These are phyloP conservation scores for Copsychus sechellarum DNA, from an alignment of 2,113 vertebrate genomes.

Conservation along the genomic window DNA sequence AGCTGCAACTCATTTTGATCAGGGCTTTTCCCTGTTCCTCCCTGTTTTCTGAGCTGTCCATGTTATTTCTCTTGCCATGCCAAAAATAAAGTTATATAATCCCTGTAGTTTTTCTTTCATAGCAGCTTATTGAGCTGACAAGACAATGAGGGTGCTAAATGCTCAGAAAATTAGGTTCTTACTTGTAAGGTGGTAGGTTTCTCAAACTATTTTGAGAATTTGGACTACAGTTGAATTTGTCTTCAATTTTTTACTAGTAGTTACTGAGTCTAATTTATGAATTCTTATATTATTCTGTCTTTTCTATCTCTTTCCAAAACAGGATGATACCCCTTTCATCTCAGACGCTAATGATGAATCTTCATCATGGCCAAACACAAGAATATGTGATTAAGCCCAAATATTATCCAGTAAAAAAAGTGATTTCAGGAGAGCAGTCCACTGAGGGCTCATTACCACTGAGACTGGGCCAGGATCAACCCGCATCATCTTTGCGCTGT, in stretches of 20 bases:
- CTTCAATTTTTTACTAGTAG: background rate
- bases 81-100: background rate
- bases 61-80: background rate
- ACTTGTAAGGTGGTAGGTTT: background rate
- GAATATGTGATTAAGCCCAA: constrained; percentile 91
- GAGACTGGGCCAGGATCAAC: constrained; percentile 75
- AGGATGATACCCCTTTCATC: constrained; percentile 84
- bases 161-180: background rate
- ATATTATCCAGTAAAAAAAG: constrained; percentile 85
- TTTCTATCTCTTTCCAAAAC: constrained; percentile 24
- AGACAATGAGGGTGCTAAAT: background rate
- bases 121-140: background rate
- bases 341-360: constrained; percentile 79
- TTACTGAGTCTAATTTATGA: background rate
- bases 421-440: constrained; percentile 78
- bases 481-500: constrained; percentile 71
- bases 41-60: background rate
- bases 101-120: background rate
- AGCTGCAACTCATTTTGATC: background rate
- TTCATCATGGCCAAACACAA: constrained; percentile 85
- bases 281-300: background rate
- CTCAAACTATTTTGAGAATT: background rate
- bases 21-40: background rate
- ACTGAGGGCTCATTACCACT: constrained; percentile 84
- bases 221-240: background rate